These are phyloP conservation scores for Urocyon cinereoargenteus DNA, from an alignment of 2,797 vertebrate species.

Conservation along the genomic window DNA sequence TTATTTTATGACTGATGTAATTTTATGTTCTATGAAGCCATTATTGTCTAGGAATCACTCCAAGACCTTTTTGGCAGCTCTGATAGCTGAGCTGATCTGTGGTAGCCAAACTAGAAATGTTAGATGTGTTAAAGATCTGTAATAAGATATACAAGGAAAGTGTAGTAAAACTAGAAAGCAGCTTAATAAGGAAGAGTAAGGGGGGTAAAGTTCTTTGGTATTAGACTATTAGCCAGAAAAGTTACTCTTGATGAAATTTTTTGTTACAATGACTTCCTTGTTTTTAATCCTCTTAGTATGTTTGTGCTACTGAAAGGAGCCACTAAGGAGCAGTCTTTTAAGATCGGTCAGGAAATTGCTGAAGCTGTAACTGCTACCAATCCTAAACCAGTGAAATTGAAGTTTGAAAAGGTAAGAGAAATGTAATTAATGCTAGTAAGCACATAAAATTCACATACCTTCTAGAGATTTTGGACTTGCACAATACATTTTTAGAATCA, in stretches of 20 bases:
- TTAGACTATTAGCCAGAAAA: conserved; percentile 46
- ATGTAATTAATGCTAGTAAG: background rate
- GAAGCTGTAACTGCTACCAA: conserved; percentile 98
- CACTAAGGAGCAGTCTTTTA: conserved; percentile 99
- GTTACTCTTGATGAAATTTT: background rate
- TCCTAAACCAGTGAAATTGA: conserved; percentile 97
- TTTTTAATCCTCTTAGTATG: conserved; percentile 90
- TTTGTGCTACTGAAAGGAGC: conserved; percentile 98
- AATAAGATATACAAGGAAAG: background rate
- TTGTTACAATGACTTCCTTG: conserved; percentile 58
- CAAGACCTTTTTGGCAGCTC: conserved; percentile 13
- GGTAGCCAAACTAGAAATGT: conserved; percentile 7
- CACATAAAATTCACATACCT: background rate
- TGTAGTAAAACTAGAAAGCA: background rate
- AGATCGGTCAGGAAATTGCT: conserved; percentile 97
- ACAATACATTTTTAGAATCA: conserved; percentile 28
- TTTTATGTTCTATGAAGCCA: background rate
- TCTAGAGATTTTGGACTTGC: background rate
- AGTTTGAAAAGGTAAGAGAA: conserved; percentile 97
- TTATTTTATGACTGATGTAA: conserved; percentile 44
- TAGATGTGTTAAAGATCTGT: conserved; percentile 31
- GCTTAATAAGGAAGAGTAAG: conserved; percentile 1
- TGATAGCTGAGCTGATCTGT: background rate
- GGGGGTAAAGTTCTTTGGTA: background rate
- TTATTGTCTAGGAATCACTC: background rate